Evolutionary conservation across 2,797 vertebrate genomes (phyloP), one percentile per base, ranked within the genome.

Genomic region (Melanotaenia boesemani): DNA sequence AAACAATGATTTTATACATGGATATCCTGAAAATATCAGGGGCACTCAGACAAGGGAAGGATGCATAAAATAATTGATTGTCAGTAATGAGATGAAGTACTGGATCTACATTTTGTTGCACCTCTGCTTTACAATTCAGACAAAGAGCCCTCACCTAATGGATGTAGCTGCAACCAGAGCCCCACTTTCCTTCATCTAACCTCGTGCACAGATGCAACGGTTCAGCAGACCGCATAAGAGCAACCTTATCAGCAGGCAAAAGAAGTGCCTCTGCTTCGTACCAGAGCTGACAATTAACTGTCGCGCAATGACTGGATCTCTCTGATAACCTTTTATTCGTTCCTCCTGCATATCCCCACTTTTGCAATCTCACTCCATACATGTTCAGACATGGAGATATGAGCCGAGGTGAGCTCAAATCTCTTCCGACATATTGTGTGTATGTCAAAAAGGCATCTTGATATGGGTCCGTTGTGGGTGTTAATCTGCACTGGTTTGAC

Each of bases 251-350:
- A 93, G 90, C 81, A 90, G 70, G 77, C 91, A 89, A 91, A 93
- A 92, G 58, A 88, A 92, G 93, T 73, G 86, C 85, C 65, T 65
- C 83, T 59, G 84, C 87, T 83, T 63, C 80, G 72, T 64, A 83
- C 52, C 86, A 85, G 75, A 60, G 56, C 86, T 93, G 92, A 92
- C 89, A 92, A 92, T 87, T 91, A 94, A 94, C 93, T 91, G 93
- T 91, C 93, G 66, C 26, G 6, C 87, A 39, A 86, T 82, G 93
- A 93, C 93, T 94, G 93, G 89, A 94, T 94, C 84, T 87, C 86
- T 88, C 92, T 89, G 93, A 94, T 94, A 94, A 94, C 87, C 84
- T 90, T 92, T 92, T 89, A 89, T 92, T 81, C 85, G 86, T 81
- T 68, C 83, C 77, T 64, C 64, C 77, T 73, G 72, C 70, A 64